Percentiles rank a stretch among this genome's conserved stretches.
phyloP scores from a whole-genome alignment of 2,888 invertebrate species.

The Sarcophaga rosellei region DNA sequence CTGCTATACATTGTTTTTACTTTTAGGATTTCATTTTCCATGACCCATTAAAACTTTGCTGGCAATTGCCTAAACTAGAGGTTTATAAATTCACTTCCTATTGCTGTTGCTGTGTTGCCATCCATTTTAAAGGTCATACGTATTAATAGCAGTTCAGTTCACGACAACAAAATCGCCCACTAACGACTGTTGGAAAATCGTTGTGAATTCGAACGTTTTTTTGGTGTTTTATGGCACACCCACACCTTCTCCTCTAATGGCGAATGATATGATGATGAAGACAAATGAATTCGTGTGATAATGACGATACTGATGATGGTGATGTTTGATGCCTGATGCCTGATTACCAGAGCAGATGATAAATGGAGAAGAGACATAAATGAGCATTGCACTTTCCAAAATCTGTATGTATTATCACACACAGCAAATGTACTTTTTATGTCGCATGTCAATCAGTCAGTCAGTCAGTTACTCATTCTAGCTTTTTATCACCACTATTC shows the following conservation, averaged over 20 bases:
- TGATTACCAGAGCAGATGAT: background rate
- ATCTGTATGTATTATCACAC: background rate
- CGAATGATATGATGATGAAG: slow-evolving; percentile 61
- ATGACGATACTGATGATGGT: background rate
- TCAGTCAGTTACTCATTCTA: background rate
- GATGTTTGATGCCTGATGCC: background rate
- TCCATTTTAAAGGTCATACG: background rate
- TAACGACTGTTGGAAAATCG: background rate
- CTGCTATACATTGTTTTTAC: too few species aligned
- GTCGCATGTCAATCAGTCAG: background rate
- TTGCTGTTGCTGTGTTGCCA: too few species aligned
- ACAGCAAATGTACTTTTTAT: background rate
- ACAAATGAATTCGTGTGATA: slow-evolving; percentile 44
- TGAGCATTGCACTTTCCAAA: background rate
- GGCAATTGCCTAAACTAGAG: background rate
- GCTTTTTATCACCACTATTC: too few species aligned
- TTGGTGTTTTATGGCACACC: slow-evolving; percentile 22
- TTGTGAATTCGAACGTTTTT: slow-evolving; percentile 21
- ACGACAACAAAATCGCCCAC: background rate
- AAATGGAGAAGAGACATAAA: background rate
- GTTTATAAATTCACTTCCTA: background rate
- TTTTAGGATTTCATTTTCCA: too few species aligned
- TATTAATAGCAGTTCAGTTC: background rate
- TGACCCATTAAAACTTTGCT: background rate
- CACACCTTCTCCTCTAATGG: background rate